A percentile compares a stretch with the other conserved stretches of the same genome.
Conservation (phyloP, 2,888 invertebrate species). For the Zaprionus lineosus region DNA sequence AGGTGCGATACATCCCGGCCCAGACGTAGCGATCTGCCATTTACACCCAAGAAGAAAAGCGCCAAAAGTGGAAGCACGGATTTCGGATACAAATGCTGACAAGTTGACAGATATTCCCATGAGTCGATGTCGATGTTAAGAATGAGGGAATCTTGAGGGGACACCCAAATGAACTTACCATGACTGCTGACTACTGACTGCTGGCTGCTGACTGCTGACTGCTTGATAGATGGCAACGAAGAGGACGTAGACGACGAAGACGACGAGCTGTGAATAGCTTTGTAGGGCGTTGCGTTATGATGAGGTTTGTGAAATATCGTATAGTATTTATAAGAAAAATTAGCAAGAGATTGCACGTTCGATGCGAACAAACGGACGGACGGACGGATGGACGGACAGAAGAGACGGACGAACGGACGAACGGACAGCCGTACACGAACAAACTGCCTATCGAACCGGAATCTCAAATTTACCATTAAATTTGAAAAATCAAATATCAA, state of each 20-base stretch:
- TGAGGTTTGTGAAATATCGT: constrained; percentile 61
- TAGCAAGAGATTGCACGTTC: constrained; percentile 62
- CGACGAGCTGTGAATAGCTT: constrained; percentile 10
- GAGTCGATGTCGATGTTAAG: not conserved
- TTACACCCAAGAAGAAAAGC: constrained; percentile 15
- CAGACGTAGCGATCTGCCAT: constrained; percentile 41
- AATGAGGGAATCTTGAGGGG: not conserved
- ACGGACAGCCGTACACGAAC: constrained; percentile 3
- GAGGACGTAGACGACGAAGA: not conserved
- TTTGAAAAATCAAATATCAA: too few species aligned
- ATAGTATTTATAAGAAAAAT: constrained; percentile 78
- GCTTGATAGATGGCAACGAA: not conserved
- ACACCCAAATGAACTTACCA: too few species aligned
- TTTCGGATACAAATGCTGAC: constrained; percentile 20
- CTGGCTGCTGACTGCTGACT: too few species aligned
- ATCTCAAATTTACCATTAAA: constrained; percentile 39
- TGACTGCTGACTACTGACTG: constrained; percentile 12
- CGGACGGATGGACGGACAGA: too few species aligned
- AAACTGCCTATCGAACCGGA: constrained; percentile 36
- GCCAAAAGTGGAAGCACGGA: constrained; percentile 9
- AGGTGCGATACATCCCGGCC: constrained; percentile 79
- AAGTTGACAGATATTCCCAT: too few species aligned
- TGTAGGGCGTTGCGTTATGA: constrained; percentile 55
- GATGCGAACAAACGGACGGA: constrained; percentile 24
- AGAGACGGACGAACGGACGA: constrained; percentile 10